Base-by-base conservation (phyloP, 30 jellyfish, hydroid and myxozoan genomes). In the Cassiopea andromeda region DNA sequence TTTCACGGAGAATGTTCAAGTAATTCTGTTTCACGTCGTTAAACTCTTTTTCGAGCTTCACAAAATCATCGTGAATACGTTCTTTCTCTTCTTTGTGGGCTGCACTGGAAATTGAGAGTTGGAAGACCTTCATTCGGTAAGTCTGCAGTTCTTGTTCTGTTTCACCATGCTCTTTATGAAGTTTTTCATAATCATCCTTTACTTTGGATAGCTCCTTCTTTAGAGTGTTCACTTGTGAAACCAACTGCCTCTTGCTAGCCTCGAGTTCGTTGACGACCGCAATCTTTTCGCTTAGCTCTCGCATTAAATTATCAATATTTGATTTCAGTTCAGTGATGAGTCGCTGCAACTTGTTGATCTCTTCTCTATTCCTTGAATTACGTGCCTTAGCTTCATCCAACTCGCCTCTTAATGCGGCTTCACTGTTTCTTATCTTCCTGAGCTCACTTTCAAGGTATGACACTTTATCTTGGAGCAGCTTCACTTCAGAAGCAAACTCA, bases 381-480 rank as follows among this genome's bases (percentile, higher is more conserved):
- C 99, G 89, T 47, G 99, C 93, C 80, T 69, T 87, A n/a, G 97
- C 93, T 78, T 95, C 99, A n/a, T 92, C 98, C 38, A 95, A 67
- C 88, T 95, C 98, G 1, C 99, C 99, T 19, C 80, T 83, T 80
- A 95, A 75, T 16, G 92, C 64, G 2, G 99, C 97, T 88, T 95
- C 99, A 74, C 85, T 88, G 91, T 93, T 94, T 44, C 92, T 91
- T 44, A 80, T 69, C 73, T 88, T 92, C 73, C 97, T 66, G 48
- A 95, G 91, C 72, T 95, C 99, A 48, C 73, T 60, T 66, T 95
- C 98, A 38, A 79, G 48, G 81, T 48, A 66, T 4, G 89, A 43
- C 13, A 91, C 73, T 54, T 89, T 88, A 80, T 95, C 97, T 48
- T 81, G 87, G 88, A 84, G 88, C 4, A 80, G 79, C 64, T 95